These are phyloP conservation scores for Drosophila yakuba DNA, from an alignment of 1,140 invertebrate species.

Conservation along the genomic window DNA sequence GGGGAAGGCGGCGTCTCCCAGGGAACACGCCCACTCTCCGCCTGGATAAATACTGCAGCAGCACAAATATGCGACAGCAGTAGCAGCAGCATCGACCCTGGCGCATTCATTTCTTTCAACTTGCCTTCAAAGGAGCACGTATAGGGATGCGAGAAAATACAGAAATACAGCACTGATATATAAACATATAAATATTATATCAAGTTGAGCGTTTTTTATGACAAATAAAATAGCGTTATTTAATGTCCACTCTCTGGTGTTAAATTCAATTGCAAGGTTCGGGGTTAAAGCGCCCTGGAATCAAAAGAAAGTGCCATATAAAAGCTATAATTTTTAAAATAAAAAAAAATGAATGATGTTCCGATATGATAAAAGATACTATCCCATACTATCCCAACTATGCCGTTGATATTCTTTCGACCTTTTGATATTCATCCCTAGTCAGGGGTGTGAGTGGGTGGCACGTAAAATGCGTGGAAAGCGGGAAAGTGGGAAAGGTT, in stretches of 20 bases:
- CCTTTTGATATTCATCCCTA: not conserved
- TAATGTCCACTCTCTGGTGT: not conserved
- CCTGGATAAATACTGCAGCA: constrained; percentile 72
- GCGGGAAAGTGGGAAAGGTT: constrained; percentile 5
- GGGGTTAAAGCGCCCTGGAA: no score
- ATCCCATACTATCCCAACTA: no score
- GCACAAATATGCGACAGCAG: constrained; percentile 67
- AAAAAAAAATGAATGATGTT: no score
- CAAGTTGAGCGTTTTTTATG: not conserved
- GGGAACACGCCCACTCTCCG: constrained; percentile 8
- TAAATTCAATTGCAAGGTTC: no score
- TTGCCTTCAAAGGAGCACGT: not conserved
- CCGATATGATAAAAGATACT: no score
- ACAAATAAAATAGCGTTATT: not conserved
- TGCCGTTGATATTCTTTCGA: no score
- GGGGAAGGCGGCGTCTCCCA: not conserved
- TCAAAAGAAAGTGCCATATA: no score
- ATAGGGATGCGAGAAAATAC: constrained; percentile 1
- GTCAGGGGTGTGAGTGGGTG: not conserved
- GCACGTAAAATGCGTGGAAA: not conserved
- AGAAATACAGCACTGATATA: not conserved
- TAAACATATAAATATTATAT: constrained; percentile 2
- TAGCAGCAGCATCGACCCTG: constrained; percentile 26
- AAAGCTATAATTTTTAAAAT: no score
- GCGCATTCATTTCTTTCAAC: constrained; percentile 49